phyloP scores from a whole-genome alignment of 2,888 invertebrate species.

The Lasioglossum malachurum region DNA sequence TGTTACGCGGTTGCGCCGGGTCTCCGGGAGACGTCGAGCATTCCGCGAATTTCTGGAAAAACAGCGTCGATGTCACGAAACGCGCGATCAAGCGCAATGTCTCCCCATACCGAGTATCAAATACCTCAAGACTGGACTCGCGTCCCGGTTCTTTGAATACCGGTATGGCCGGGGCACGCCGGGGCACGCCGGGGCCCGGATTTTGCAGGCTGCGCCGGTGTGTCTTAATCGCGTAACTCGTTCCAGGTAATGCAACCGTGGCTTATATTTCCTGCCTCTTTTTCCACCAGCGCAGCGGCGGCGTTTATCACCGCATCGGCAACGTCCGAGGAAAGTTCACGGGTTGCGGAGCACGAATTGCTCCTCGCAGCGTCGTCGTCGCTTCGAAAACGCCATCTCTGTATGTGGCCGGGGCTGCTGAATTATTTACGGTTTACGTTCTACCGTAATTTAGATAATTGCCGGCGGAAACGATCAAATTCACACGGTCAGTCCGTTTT shows the following conservation, averaged over 20 bases:
- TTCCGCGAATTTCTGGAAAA: constrained; percentile 63
- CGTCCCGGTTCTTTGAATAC: constrained; percentile 65
- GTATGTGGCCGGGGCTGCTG: neutral
- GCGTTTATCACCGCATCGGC: constrained; percentile 54
- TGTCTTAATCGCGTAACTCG: constrained; percentile 63
- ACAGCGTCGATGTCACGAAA: constrained; percentile 55
- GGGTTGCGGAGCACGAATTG: constrained; percentile 57
- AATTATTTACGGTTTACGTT: constrained; percentile 18
- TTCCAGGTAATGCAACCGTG: constrained; percentile 55
- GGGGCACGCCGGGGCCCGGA: constrained; percentile 41
- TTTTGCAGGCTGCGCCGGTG: constrained; percentile 48
- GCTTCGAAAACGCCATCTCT: neutral
- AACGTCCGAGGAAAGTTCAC: constrained; percentile 52
- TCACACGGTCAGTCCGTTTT: constrained; percentile 31
- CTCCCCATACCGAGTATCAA: constrained; percentile 55
- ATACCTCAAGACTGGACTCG: constrained; percentile 57
- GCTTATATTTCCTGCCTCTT: constrained; percentile 57
- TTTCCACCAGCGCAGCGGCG: neutral
- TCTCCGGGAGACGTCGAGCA: constrained; percentile 47
- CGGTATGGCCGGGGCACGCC: constrained; percentile 59
- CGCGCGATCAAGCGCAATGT: constrained; percentile 50
- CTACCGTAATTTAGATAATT: constrained; percentile 10
- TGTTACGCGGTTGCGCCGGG: constrained; percentile 22
- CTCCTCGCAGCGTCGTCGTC: constrained; percentile 6
- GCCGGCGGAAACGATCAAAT: constrained; percentile 32